A percentile compares a stretch with the other conserved stretches of the same genome.
Evolutionary conservation across 2,888 invertebrate species (phyloP).

Genomic region (Drosophila kanekoi): DNA sequence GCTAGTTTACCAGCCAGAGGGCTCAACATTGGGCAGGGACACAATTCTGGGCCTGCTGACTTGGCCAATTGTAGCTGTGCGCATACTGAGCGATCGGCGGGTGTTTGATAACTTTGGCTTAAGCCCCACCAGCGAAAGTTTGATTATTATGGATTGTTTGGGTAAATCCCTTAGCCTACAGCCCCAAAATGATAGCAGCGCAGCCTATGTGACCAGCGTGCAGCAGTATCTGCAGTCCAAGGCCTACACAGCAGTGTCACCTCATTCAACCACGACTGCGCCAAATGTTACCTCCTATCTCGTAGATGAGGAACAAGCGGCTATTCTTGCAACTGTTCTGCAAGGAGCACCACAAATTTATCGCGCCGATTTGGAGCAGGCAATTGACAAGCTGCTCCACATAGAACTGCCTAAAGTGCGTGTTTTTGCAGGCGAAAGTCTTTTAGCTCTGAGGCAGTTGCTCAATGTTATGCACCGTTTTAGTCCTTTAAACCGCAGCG

Average conservation of each 20-base stretch:
- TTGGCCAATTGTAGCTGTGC: constrained; percentile 44
- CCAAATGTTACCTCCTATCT: constrained; percentile 1
- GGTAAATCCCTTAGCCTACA: constrained; percentile 16
- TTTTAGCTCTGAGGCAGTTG: constrained; percentile 37
- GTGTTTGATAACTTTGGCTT: constrained; percentile 25
- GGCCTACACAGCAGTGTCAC: neutral
- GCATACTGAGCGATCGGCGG: constrained; percentile 22
- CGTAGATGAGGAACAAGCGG: constrained; percentile 38
- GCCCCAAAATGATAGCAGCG: neutral
- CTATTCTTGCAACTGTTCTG: constrained; percentile 45
- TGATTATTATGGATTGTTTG: constrained; percentile 26
- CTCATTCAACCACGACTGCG: neutral
- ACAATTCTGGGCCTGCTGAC: constrained; percentile 41
- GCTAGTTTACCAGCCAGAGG: constrained; percentile 45
- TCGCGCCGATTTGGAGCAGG: constrained; percentile 88
- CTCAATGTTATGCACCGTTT: constrained; percentile 28
- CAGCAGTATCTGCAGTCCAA: constrained; percentile 1
- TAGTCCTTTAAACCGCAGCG: constrained; percentile 51
- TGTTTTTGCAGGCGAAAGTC: constrained; percentile 18
- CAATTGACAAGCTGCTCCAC: constrained; percentile 88
- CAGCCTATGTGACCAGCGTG: constrained; percentile 38
- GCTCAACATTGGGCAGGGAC: constrained; percentile 53
- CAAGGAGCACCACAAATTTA: constrained; percentile 27
- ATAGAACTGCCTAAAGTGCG: constrained; percentile 58
- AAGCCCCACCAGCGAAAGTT: neutral